Percentiles rank a stretch among this genome's conserved stretches.
Evolutionary conservation across 2,888 invertebrate genomes (phyloP).

Genomic region (Callosobruchus maculatus): DNA sequence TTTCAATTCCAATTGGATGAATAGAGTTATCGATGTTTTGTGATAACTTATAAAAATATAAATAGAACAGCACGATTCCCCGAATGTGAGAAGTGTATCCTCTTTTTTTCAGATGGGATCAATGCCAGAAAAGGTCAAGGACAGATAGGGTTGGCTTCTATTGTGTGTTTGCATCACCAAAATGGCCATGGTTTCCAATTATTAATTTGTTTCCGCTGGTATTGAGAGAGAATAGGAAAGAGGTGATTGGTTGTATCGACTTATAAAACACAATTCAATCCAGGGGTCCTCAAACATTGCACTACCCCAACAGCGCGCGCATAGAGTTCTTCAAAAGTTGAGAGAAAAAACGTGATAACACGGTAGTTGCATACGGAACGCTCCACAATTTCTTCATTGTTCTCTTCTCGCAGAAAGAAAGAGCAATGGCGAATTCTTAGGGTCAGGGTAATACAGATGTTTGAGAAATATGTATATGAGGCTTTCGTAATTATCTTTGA

Average conservation of each 20-base stretch:
- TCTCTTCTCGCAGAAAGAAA: too few relatives aligned
- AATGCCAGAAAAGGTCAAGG: neutral
- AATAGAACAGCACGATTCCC: neutral
- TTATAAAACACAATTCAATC: neutral
- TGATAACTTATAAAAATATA: neutral
- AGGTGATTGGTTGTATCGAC: neutral
- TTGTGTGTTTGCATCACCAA: neutral
- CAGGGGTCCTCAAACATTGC: too few relatives aligned
- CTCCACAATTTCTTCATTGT: too few relatives aligned
- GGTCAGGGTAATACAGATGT: too few relatives aligned
- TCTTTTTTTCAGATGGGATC: neutral
- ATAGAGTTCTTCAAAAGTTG: too few relatives aligned
- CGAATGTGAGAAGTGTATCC: neutral
- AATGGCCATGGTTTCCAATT: neutral
- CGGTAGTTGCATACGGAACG: too few relatives aligned
- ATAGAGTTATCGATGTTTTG: neutral
- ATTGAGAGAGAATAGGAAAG: neutral
- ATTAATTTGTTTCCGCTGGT: neutral
- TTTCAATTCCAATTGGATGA: too few relatives aligned
- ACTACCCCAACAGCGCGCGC: too few relatives aligned
- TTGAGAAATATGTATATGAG: too few relatives aligned
- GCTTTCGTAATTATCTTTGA: too few relatives aligned
- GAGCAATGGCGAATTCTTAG: too few relatives aligned
- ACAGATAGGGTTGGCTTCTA: neutral
- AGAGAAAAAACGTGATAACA: too few relatives aligned